Base-by-base conservation (phyloP, 2,888 invertebrate genomes). In the Tolmerus cingulatus region DNA sequence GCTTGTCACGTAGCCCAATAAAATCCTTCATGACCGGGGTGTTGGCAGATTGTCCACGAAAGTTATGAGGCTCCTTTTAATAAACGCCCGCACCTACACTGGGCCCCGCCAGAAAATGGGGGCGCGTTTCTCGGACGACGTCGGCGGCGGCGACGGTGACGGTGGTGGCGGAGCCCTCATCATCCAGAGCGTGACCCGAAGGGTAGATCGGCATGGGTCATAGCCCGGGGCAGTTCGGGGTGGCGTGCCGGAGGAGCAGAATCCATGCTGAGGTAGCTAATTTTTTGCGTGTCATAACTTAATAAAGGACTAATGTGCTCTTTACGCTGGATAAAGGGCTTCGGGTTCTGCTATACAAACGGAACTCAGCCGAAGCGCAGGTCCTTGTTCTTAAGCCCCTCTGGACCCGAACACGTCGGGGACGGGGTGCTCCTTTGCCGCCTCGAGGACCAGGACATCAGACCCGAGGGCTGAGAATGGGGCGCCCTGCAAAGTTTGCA, bases 221-320 rank as follows among this genome's bases (percentile, higher is more conserved):
- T 37, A 40, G 7, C 27, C 27, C 74, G 23, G 40, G 40, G 27
- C 66, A 37, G 46, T 37, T 5, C 30, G 34, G 84, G 66, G 37
- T 5, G 55, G 84, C 0, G n/a, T 19, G 23, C 16, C 51, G 8
- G 79, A 34, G 66, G 57, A 16, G 66, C 27, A 12, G 46, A 51
- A 14, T 82, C 76, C 86, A 88, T 88, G 87, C 88, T 88, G 88
- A 88, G 88, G 82, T 87, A 86, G 88, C 88, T 88, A 88, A 88
- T 88, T 88, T 88, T 88, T 88, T 88, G 88, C 87, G 84, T 88
- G 86, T 88, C 88, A 88, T 87, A 88, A 87, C 87, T 88, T 88
- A 88, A 88, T 88, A 88, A 88, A 87, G 86, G 84, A 82, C 88
- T 88, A 88, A 88, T 88, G 86, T 88, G 57, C 40, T 37, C 76